phyloP scores from a whole-genome alignment of 1,140 invertebrate genomes.

The Mamestra configurata region DNA sequence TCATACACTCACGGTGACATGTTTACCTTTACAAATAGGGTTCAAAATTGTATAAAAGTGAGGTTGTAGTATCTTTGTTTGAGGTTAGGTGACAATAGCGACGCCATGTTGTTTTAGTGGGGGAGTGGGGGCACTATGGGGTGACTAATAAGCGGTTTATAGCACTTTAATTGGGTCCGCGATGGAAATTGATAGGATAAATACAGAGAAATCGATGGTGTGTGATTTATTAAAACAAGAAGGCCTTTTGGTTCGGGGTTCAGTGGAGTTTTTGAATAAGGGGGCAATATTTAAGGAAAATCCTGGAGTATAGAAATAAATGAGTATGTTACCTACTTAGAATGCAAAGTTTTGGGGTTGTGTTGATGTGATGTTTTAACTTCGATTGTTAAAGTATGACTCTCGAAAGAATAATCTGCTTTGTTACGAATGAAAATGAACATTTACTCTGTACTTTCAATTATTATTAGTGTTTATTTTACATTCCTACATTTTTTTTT shows the following conservation, averaged over 20 bases:
- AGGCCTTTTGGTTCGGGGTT: constrained; percentile 1
- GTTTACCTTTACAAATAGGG: constrained; percentile 60
- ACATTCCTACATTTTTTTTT: no score
- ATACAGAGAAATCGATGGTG: constrained; percentile 71
- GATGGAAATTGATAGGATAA: constrained; percentile 76
- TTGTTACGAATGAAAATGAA: no score
- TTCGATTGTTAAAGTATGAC: no score
- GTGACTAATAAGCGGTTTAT: constrained; percentile 83
- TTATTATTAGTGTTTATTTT: no score
- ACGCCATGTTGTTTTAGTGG: constrained; percentile 85
- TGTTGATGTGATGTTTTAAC: no score
- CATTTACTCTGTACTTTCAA: no score
- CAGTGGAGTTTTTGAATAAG: constrained; percentile 5
- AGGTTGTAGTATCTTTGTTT: constrained; percentile 65
- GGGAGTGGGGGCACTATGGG: constrained; percentile 68
- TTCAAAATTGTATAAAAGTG: constrained; percentile 51
- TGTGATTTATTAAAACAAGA: constrained; percentile 73
- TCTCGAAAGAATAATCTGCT: no score
- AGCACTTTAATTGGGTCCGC: constrained; percentile 80
- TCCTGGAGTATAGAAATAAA: no score
- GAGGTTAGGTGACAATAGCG: constrained; percentile 83
- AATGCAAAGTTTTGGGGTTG: no score
- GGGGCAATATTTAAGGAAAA: background rate
- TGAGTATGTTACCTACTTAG: no score
- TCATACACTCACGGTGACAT: constrained; percentile 41